These are phyloP conservation scores for Aptenodytes patagonicus DNA, from an alignment of 2,113 vertebrate species.

Conservation along the genomic window DNA sequence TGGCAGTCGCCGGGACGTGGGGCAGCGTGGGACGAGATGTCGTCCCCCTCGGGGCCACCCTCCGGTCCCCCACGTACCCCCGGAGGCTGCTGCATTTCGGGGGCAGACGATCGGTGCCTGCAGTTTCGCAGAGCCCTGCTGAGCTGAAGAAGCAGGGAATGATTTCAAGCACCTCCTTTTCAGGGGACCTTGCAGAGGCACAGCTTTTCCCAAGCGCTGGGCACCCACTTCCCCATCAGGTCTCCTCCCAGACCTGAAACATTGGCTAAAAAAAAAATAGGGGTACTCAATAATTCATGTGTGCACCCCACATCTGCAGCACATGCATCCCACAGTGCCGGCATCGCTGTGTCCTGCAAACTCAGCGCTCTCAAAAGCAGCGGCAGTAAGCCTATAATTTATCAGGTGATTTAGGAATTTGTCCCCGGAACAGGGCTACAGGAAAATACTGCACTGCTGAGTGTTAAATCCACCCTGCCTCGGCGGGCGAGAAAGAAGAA, in stretches of 20 bases:
- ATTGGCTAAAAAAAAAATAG: not conserved
- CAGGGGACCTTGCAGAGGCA: fast-evolving
- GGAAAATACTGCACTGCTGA: not conserved
- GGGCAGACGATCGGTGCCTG: fast-evolving
- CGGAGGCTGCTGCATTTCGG: fast-evolving
- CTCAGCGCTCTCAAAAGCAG: fast-evolving
- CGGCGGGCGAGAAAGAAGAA: not conserved
- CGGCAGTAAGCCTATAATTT: not conserved
- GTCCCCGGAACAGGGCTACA: not conserved
- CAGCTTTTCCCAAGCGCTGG: not conserved
- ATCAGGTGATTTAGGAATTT: conserved; percentile 33
- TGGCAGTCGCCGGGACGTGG: not conserved
- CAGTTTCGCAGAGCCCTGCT: not conserved
- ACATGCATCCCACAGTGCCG: fast-evolving
- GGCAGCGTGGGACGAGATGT: not conserved
- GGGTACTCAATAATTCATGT: fast-evolving
- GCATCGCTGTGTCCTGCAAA: not conserved
- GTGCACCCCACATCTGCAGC: not conserved
- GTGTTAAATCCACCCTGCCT: not conserved
- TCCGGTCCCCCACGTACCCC: fast-evolving
- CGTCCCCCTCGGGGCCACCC: not conserved
- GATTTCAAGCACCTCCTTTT: not conserved
- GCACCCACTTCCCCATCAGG: not conserved
- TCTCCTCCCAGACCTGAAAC: not conserved
- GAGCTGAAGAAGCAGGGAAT: not conserved